Evolutionary conservation across 2,888 invertebrate species (phyloP).

Genomic region (Tetranychus truncatus): DNA sequence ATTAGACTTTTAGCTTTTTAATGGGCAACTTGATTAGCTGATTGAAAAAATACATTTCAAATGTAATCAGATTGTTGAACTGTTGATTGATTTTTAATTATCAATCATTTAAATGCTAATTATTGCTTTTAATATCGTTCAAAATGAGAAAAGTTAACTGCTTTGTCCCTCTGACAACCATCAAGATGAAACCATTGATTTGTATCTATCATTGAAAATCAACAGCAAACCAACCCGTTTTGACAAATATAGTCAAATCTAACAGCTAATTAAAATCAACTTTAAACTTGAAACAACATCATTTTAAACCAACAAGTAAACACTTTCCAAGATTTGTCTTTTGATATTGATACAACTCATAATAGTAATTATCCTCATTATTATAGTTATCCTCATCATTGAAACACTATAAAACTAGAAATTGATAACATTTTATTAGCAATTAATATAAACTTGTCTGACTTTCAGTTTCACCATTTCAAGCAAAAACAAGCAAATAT

Average conservation of each 20-base stretch:
- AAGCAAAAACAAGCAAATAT: too few species aligned
- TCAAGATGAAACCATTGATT: neutral
- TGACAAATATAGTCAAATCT: neutral
- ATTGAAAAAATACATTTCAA: too few species aligned
- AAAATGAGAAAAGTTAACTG: neutral
- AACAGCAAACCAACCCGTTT: neutral
- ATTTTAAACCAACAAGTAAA: neutral
- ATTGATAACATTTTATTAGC: neutral
- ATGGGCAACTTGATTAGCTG: too few species aligned
- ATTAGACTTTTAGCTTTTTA: too few species aligned
- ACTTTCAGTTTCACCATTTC: too few species aligned
- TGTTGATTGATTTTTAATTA: too few species aligned
- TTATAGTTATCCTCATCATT: too few species aligned
- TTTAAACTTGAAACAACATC: neutral
- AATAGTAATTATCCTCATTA: too few species aligned
- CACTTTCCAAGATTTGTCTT: neutral
- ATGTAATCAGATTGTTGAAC: too few species aligned
- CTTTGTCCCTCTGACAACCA: neutral
- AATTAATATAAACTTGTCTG: neutral
- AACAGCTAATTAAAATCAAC: slow-evolving; percentile 1
- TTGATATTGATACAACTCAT: neutral
- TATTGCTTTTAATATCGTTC: neutral
- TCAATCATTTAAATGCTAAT: neutral
- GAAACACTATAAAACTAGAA: too few species aligned
- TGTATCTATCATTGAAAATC: neutral